Base-by-base conservation (phyloP, 2,797 vertebrate genomes). In the Acanthiza pusilla region DNA sequence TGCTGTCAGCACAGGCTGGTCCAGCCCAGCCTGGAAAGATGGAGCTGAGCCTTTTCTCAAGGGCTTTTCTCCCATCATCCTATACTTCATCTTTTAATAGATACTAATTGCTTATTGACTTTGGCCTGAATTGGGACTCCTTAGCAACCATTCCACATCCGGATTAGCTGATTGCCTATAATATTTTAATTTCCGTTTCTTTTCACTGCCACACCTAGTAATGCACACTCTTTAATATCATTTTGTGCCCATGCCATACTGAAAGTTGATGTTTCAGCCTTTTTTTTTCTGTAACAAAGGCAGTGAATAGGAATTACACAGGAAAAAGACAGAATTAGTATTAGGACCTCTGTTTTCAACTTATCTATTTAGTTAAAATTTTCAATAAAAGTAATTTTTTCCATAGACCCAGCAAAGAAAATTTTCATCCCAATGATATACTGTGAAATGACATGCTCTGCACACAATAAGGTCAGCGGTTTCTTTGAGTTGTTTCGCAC, bases 91-190 rank as follows among this genome's bases (percentile, higher is more conserved):
- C 42, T 94, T 88, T 86, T 91, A 81, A 58, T 58, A 83, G 57
- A 78, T 88, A 43, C 68, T 92, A 78, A 88, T 91, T 85, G 66
- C 78, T 45, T 95, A 57, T 94, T 80, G 79, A 96, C 87, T 87
- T 93, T 91, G 91, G 86, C 85, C 79, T 90, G 89, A 76, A 40
- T 50, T 88, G 89, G 61, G 36, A 79, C 84, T 74, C 61, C 55
- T 68, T 85, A 85, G 43, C 74, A 85, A 78, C 61, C 13, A 29
- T 51, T 80, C 76, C 51, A 94, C 81, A 91, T 93, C 90, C 79
- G 19, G 81, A 87, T 87, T 68, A 68, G 55, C 53, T 71, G 91
- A 94, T 93, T 70, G 50, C 88, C 89, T 91, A 22, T 43, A 81
- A 57, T 47, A 57, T 73, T 90, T 88, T 88, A 38, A 77, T 85